A percentile compares a stretch with the other conserved stretches of the same genome.
Conservation (phyloP, 64 coral and sea anemone species). For the Stylophora pistillata region DNA sequence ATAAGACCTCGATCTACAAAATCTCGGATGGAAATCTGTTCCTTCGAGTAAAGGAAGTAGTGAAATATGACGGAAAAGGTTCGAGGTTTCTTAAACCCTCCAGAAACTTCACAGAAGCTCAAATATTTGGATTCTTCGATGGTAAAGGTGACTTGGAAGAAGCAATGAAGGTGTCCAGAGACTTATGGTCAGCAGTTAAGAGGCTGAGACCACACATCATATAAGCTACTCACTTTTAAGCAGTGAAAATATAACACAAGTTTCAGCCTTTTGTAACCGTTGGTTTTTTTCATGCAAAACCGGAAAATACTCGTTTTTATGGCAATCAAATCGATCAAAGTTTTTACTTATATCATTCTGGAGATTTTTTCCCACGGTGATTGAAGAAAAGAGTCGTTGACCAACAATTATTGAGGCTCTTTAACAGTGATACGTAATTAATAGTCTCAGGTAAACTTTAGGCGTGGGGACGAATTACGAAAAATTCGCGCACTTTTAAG, state of each 20-base stretch:
- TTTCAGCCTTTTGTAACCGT: too few relatives aligned
- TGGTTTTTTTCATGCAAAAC: too few relatives aligned
- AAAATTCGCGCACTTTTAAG: too few relatives aligned
- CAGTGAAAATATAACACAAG: too few relatives aligned
- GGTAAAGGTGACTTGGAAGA: slow-evolving; percentile 5
- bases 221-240: neutral
- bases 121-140: neutral
- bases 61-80: slow-evolving; percentile 34
- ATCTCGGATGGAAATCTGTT: neutral
- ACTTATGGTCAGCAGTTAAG: slow-evolving; percentile 62
- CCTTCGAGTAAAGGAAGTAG: slow-evolving; percentile 20
- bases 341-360: neutral
- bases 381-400: too few relatives aligned
- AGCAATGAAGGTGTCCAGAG: neutral
- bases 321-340: neutral
- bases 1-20: slow-evolving; percentile 35
- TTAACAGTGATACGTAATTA: too few relatives aligned
- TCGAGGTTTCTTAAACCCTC: neutral
- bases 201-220: slow-evolving; percentile 3
- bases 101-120: neutral
- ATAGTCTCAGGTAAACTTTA: too few relatives aligned
- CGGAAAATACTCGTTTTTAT: too few relatives aligned
- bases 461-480: too few relatives aligned
- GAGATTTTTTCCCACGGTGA: too few relatives aligned
- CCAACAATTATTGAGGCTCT: too few relatives aligned